Evolutionary conservation across 2,113 vertebrate genomes (phyloP).

Genomic region (Myodes glareolus): DNA sequence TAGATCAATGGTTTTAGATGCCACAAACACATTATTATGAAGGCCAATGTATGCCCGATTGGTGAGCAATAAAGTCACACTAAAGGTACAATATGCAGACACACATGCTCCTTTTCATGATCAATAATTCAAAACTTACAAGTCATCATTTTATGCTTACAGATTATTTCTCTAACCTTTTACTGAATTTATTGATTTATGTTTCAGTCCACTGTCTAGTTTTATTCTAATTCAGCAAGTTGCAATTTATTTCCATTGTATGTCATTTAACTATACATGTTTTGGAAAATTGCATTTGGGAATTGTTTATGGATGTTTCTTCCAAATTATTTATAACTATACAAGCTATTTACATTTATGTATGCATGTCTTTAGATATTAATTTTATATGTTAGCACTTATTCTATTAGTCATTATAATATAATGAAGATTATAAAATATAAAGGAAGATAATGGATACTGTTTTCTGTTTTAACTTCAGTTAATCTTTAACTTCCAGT

Average conservation of each 20-base stretch:
- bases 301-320: not conserved
- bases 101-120: not conserved
- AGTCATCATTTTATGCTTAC: not conserved
- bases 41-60: not conserved
- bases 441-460: not conserved
- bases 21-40: not conserved
- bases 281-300: not conserved
- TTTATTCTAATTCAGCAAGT: not conserved
- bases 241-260: not conserved
- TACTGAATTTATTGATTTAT: not conserved
- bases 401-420: not conserved
- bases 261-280: not conserved
- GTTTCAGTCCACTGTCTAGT: not conserved
- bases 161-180: not conserved
- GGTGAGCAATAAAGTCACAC: not conserved
- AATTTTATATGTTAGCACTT: not conserved
- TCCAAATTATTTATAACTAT: conserved; percentile 15
- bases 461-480: conserved; percentile 22
- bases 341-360: not conserved
- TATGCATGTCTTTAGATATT: not conserved
- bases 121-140: conserved; percentile 20
- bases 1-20: not conserved
- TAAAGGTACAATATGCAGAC: not conserved
- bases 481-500: not conserved
- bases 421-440: too few species aligned